Evolutionary conservation across 2,113 vertebrate genomes (phyloP), one percentile per base, ranked within the genome.

Genomic region (Pteropus alecto): DNA sequence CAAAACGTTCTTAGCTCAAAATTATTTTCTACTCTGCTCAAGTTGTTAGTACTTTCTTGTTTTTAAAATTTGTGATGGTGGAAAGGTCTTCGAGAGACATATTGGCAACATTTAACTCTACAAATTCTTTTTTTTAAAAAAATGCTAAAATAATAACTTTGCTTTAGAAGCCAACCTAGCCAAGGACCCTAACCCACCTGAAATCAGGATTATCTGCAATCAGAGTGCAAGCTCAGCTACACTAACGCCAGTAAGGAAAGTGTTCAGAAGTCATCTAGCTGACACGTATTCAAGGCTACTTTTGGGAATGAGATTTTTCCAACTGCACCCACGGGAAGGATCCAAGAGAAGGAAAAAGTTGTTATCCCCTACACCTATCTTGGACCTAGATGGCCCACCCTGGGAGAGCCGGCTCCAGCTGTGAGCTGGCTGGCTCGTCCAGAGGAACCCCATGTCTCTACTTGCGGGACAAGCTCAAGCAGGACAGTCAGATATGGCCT

Each of bases 11-110:
- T 95, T 71, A 71, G 35, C 38, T 93, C 24, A 60, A 77, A 92
- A 58, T 28, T 63, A 28, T 48, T 77, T 91, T 58, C 74, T 95
- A 58, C 43, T 33, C 82, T 78, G 33, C 70, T 54, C 68, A 90
- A 88, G 24, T 51, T 54, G 15, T 85, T 86, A 77, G 73, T 48
- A 74, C 19, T 83, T 76, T 61, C 65, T 79, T 76, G 43, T 68
- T 78, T 93, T 93, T 74, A 73, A 82, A 77, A 41, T 74, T 63
- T 76, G 85, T 95, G 56, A 97, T 83, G 78, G 94, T 94, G 90
- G 81, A 85, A 96, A 96, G 92, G 86, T 93, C 79, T 92, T 94
- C 74, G 30, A 84, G 71, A 95, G 65, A 86, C 60, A 95, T 79
- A 90, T 19, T 65, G 88, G 21, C 33, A 90, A 90, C 9, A 79